Base-by-base conservation (phyloP, 1,140 invertebrate species). In the Trissolcus basalis region DNA sequence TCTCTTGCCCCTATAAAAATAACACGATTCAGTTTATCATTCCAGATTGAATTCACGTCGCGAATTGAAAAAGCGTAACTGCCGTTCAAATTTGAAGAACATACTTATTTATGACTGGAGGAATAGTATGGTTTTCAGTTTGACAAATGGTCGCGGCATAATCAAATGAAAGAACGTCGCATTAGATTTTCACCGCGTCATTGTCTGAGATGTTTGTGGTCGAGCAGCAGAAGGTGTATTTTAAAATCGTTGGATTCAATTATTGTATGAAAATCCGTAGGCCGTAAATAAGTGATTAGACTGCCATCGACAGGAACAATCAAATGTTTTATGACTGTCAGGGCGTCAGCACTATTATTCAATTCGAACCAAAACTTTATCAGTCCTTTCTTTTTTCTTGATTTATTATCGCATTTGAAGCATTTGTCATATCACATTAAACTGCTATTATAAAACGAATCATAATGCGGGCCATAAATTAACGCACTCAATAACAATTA, bases 381-480 rank as follows among this genome's bases (percentile, higher is more conserved):
- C 35, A 27, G 3, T 11, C 19, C 3, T 61, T 61, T 50, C 35
- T 41, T 63, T 41, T 44, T 43, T n/a, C n/a, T n/a, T 60, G 47
- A 63, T 63, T 63, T 53, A 63, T 63, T 53, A 39, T 54, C 41
- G 27, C 39, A 27, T 63, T 54, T 16, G 32, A n/a, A 36, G 9
- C 60, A 36, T 63, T 63, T 54, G 50, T 63, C 60, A 47, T 50
- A 60, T 63, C 33, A 54, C 14, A 61, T 45, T 39, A 44, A 63
- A 47, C 45, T 54, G 32, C 0, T 41, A 11, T 41, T 5, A 33
- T 51, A 43, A 43, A 48, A 48, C 16, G 7, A 45, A 60, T 27
- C 6, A 6, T 27, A 27, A 27, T 27, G 19, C 6, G 19, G n/a
- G 6, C 6, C 19, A 6, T 27, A 27, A 27, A 27, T 27, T 27